These are phyloP conservation scores for Nomada goodeniana DNA, from an alignment of 2,888 invertebrate species.

Conservation along the genomic window DNA sequence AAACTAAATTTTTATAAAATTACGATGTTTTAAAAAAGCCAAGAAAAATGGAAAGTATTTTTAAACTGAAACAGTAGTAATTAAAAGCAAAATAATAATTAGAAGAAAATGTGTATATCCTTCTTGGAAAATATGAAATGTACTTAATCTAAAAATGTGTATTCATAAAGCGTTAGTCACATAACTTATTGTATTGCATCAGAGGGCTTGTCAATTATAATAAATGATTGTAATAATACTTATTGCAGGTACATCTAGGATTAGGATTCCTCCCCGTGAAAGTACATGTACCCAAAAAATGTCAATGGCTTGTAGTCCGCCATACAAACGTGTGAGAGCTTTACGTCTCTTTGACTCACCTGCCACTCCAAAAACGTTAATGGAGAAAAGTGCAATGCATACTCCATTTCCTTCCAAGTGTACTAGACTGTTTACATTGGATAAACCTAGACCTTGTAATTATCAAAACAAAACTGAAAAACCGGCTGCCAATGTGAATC, in stretches of 20 bases:
- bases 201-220: not conserved
- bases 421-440: slow-evolving; percentile 78
- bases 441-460: slow-evolving; percentile 83
- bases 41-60: too few species aligned
- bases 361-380: slow-evolving; percentile 93
- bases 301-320: slow-evolving; percentile 85
- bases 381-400: slow-evolving; percentile 89
- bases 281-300: slow-evolving; percentile 74
- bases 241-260: slow-evolving; percentile 75
- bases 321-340: slow-evolving; percentile 87
- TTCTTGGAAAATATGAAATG: too few species aligned
- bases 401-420: slow-evolving; percentile 85
- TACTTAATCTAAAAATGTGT: too few species aligned
- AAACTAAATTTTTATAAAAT: too few species aligned
- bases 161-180: too few species aligned
- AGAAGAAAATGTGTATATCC: too few species aligned
- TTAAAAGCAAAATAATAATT: too few species aligned
- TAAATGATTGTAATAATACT: not conserved
- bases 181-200: not conserved
- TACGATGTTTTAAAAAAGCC: not conserved
- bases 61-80: not conserved
- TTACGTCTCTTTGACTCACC: slow-evolving; percentile 93
- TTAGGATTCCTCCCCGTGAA: slow-evolving; percentile 74
- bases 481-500: slow-evolving; percentile 92
- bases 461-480: slow-evolving; percentile 84